Evolutionary conservation across 1,140 invertebrate genomes (phyloP).

Genomic region (Olivierus martensii): DNA sequence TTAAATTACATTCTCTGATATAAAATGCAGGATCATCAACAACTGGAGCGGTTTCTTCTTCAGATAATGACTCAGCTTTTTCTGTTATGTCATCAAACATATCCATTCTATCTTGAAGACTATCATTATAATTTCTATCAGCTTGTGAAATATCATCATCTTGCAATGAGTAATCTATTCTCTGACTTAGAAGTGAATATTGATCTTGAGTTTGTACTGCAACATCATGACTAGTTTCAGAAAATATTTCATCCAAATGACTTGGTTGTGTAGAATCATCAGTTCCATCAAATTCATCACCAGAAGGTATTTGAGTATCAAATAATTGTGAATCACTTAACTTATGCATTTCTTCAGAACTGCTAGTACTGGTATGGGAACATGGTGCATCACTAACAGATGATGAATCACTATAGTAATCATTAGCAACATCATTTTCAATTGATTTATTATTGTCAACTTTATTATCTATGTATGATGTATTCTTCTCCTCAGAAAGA

Average conservation of each 20-base stretch:
- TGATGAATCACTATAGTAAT: conserved; percentile 8
- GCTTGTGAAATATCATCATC: background rate
- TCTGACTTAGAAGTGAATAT: background rate
- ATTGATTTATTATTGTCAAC: too few relatives aligned
- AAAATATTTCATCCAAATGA: conserved; percentile 10
- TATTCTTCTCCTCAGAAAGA: too few relatives aligned
- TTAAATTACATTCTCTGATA: background rate
- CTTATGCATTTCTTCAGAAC: conserved; percentile 15
- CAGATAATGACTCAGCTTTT: conserved; percentile 14
- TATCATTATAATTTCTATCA: background rate
- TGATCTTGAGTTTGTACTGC: background rate
- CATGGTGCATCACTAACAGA: conserved; percentile 9
- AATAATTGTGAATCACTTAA: conserved; percentile 14
- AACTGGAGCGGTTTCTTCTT: conserved; percentile 14
- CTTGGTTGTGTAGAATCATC: conserved; percentile 3
- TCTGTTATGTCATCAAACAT: conserved; percentile 19
- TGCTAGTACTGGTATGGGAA: conserved; percentile 9
- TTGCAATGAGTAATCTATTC: conserved; percentile 3
- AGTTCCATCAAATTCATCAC: conserved; percentile 2
- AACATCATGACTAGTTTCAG: conserved; percentile 10
- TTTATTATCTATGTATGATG: too few relatives aligned
- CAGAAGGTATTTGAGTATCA: conserved; percentile 15
- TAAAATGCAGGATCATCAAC: conserved; percentile 10
- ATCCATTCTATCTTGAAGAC: conserved; percentile 15
- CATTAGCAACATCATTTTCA: background rate